These are phyloP conservation scores for Tupaia chinensis DNA, from an alignment of 2,113 vertebrate genomes.

Conservation along the genomic window DNA sequence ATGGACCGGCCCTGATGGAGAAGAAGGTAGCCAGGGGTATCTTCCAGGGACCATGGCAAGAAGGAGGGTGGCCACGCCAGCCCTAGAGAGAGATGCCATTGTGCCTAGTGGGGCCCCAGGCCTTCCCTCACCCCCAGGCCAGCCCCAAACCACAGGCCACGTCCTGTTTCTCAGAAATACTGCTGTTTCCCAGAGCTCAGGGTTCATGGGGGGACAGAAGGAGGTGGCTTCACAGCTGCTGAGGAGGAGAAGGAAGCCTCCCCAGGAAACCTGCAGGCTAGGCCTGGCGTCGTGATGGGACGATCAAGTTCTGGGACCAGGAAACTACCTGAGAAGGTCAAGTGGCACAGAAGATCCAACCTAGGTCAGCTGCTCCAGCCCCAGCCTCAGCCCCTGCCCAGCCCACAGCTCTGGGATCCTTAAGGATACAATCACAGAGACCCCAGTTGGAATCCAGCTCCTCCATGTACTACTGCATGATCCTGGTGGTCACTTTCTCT, in stretches of 20 bases:
- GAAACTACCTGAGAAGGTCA: neutral
- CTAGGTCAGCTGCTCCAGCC: neutral
- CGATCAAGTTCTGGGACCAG: neutral
- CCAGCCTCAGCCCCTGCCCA: neutral
- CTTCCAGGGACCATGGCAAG: conserved; percentile 6
- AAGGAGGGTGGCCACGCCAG: conserved; percentile 13
- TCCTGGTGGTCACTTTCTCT: neutral
- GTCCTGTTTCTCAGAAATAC: conserved; percentile 74
- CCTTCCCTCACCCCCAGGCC: conserved; percentile 59
- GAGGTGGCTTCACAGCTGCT: neutral
- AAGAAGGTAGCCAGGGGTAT: neutral
- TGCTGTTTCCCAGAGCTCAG: conserved; percentile 64
- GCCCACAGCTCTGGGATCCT: neutral
- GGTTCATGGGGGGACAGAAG: neutral
- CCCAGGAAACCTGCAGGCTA: conserved; percentile 29
- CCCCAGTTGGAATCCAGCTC: neutral
- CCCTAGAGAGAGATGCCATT: conserved; percentile 49
- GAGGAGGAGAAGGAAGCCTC: conserved; percentile 12
- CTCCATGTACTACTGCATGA: neutral
- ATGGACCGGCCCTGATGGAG: neutral
- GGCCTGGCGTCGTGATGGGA: conserved; percentile 10
- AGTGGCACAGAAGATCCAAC: neutral
- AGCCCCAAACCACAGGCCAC: conserved; percentile 59
- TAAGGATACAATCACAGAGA: no score
- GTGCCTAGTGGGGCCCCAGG: conserved; percentile 46